Evolutionary conservation across 2,888 invertebrate species (phyloP).

Genomic region (Ophonus ardosiacus): DNA sequence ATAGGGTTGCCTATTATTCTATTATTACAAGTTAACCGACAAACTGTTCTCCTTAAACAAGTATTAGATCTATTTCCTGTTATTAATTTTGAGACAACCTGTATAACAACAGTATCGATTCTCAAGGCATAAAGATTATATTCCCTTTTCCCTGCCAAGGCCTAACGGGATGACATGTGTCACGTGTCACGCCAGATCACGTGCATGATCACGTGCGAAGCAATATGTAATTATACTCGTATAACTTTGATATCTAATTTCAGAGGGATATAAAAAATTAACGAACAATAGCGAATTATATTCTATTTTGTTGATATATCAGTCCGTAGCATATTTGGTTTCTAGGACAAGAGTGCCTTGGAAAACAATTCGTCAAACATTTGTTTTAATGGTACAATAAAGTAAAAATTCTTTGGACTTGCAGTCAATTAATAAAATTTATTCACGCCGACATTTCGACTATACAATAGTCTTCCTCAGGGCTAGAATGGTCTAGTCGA

Average conservation of each 20-base stretch:
- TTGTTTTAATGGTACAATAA: too few relatives aligned
- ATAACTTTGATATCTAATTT: background rate
- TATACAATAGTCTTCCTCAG: too few relatives aligned
- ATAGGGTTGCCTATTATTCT: background rate
- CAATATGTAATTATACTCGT: background rate
- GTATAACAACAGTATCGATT: too few relatives aligned
- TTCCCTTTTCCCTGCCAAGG: background rate
- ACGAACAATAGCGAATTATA: background rate
- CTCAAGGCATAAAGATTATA: background rate
- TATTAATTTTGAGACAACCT: too few relatives aligned
- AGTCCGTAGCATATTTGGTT: too few relatives aligned
- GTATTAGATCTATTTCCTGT: background rate
- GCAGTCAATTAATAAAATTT: too few relatives aligned
- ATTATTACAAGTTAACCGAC: background rate
- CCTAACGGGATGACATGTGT: background rate
- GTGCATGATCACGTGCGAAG: background rate
- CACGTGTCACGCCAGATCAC: background rate
- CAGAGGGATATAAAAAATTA: background rate
- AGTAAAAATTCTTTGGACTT: too few relatives aligned
- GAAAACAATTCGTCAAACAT: too few relatives aligned
- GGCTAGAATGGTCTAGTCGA: too few relatives aligned
- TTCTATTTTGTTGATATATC: too few relatives aligned
- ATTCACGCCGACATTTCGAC: too few relatives aligned
- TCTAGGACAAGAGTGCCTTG: too few relatives aligned
- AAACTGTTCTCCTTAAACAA: background rate